Base-by-base conservation (phyloP, 2,113 vertebrate species). In the Spizaetus ornatus region DNA sequence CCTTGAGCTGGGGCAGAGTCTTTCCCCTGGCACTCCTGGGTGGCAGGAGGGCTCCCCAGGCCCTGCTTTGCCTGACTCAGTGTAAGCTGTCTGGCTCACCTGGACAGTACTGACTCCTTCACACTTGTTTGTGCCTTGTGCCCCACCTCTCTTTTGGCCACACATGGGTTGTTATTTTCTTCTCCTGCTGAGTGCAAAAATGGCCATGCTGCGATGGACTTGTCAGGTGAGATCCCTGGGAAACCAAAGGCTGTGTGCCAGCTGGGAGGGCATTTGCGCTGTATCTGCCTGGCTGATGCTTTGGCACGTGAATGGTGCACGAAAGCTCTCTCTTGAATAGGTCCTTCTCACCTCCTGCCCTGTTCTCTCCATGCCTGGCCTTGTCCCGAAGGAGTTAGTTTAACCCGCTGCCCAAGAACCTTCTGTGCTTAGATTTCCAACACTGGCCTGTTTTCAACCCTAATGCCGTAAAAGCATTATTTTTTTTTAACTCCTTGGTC, bases 61-160 rank as follows among this genome's bases (percentile, higher is more conserved):
- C 45, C 47, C 47, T 48, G 59, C 73, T 74, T 92, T 76, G 42
- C 53, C 65, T 90, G 50, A 17, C 52, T 82, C 1, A 0, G 20
- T 65, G 17, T 50, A 85, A 94, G 58, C 53, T 80, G 34, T 63
- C 43, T 81, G 86, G 9, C 84, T 84, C 18, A 62, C n/a, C 38
- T 13, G 3, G 56, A 15, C 43, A 55, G 10, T 50, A 59, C 20
- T 4, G 2, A 74, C 82, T 79, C 48, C 40, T 94, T 89, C 56
- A 84, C 31, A 13, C n/a, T 84, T 87, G 26, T 76, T 87, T n/a
- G 93, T 95, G 95, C 90, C 89, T 96, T 94, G 65, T 87, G 47
- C 9, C 31, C 10, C 43, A 42, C 21, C 38, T 83, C 63, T 93
- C 71, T 67, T 47, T 61, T 43, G 25, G 29, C 53, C 80, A 80